These are phyloP conservation scores for Lepas anatifera DNA, from an alignment of 2,888 invertebrate species.

Conservation along the genomic window DNA sequence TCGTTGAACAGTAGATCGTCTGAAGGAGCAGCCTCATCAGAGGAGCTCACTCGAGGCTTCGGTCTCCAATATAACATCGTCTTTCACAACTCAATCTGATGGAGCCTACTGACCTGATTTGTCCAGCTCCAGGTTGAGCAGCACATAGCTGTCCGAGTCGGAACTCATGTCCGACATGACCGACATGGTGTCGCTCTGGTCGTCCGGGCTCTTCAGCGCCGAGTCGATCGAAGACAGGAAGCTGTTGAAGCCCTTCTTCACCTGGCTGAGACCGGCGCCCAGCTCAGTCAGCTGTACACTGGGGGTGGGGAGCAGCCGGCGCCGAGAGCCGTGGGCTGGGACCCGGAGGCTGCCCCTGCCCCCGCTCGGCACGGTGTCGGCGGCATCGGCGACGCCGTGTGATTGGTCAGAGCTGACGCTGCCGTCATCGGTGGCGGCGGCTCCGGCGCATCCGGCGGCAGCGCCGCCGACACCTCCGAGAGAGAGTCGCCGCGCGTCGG, in stretches of 20 bases:
- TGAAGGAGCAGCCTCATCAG: too few relatives aligned
- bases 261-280: neutral
- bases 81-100: too few relatives aligned
- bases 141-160: constrained; percentile 39
- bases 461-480: constrained; percentile 38
- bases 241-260: constrained; percentile 12
- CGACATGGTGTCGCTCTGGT: constrained; percentile 56
- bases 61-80: too few relatives aligned
- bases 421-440: constrained; percentile 8
- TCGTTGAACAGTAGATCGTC: too few relatives aligned
- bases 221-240: constrained; percentile 11
- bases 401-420: neutral
- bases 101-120: constrained; percentile 18
- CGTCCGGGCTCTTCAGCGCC: constrained; percentile 43
- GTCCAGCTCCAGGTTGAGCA: constrained; percentile 23
- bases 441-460: constrained; percentile 18
- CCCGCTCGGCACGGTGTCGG: constrained; percentile 17
- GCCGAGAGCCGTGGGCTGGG: constrained; percentile 17
- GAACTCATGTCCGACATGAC: constrained; percentile 71
- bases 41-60: too few relatives aligned
- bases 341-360: constrained; percentile 14
- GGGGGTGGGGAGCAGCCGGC: neutral
- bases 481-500: constrained; percentile 22
- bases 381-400: constrained; percentile 9
- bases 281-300: neutral